phyloP scores from a whole-genome alignment of 2,888 invertebrate genomes.

The Aphodius granarius region DNA sequence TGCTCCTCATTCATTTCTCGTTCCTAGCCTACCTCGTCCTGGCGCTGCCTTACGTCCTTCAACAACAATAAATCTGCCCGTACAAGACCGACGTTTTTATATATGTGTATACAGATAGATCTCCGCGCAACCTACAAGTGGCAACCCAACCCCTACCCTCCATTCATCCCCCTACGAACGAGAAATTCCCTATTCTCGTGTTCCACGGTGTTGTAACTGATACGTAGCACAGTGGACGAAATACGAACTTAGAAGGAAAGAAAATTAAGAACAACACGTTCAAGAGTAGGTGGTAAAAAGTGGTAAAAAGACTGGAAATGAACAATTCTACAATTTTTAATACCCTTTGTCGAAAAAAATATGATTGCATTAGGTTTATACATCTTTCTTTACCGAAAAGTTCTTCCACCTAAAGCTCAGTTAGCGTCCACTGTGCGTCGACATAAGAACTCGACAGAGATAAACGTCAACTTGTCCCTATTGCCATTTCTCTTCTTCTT shows the following conservation, averaged over 20 bases:
- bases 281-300: too few species aligned
- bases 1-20: constrained; percentile 34
- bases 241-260: too few species aligned
- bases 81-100: constrained; percentile 16
- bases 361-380: too few species aligned
- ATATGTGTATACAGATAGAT: constrained; percentile 13
- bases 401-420: too few species aligned
- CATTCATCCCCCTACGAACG: not conserved
- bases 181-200: not conserved
- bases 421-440: too few species aligned
- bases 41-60: constrained; percentile 44
- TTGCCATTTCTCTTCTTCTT: not conserved
- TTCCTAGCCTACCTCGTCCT: constrained; percentile 39
- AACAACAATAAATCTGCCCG: constrained; percentile 39
- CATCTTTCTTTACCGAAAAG: too few species aligned
- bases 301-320: too few species aligned
- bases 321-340: too few species aligned
- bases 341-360: too few species aligned
- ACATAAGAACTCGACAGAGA: not conserved
- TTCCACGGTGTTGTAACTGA: not conserved
- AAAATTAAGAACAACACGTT: too few species aligned
- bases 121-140: constrained; percentile 15
- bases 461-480: not conserved
- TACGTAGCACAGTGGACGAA: too few species aligned
- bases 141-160: not conserved